Base-by-base conservation (phyloP, 2,888 invertebrate species). In the Drosophila kanekoi region DNA sequence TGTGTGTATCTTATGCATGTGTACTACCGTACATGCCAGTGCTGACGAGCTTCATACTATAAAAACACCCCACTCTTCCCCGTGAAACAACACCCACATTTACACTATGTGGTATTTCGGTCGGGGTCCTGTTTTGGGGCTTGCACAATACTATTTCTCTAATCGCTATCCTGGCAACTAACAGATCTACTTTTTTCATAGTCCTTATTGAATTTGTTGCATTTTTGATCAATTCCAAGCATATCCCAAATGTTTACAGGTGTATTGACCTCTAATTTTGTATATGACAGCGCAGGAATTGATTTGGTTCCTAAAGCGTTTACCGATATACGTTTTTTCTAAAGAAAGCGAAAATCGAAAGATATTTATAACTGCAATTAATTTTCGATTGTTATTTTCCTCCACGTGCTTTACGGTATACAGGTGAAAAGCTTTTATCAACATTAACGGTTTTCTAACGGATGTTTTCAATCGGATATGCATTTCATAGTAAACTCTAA, bases 31-130 rank as follows among this genome's bases (percentile, higher is more conserved):
- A 47, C 41, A 61, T 61, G 61, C 61, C 77, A 77, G 78, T 58
- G 52, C 66, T 62, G 74, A 66, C 61, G 74, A 77, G 72, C 57
- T 74, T 68, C 63, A 56, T 45, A 43, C 67, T 43, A 47, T 51
- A 60, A 72, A 47, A 58, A 58, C 54, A 60, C 71, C 41, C 47
- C 48, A 28, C 56, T 23, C 52, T 20, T 13, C 61, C 20, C 20
- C 41, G 11, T 47, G 16, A 3, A 9, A 35, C 43, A 35, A 28
- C 16, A 18, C 20, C n/a, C 38, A 41, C 33, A 61, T 32, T 37
- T 44, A 16, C 20, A 44, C 23, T 45, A 28, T 23, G 35, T 16
- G 43, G 35, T 44, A 35, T 45, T 53, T 33, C 28, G 33, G 35
- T 13, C 8, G 49, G 52, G 51, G 67, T 77, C 61, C 78, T 61